Evolutionary conservation across 2,888 invertebrate species (phyloP), one percentile per base, ranked within the genome.

Genomic region (Lysandra coridon): DNA sequence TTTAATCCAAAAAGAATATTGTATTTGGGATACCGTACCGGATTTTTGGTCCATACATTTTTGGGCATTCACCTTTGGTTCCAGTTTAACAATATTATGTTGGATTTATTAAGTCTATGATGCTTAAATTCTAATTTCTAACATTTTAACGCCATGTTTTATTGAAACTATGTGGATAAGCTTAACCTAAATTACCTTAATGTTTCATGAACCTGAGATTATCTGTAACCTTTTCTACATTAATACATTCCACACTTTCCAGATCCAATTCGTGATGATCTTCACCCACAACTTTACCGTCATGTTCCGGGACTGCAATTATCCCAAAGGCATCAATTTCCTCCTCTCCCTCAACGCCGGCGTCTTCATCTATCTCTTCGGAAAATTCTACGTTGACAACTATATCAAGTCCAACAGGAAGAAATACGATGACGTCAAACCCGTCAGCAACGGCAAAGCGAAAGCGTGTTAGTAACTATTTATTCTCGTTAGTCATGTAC

Each of bases 241-340:
- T 60, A n/a, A 64, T 75, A 73, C 6, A 74, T 80, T 80, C 81
- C 79, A 84, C 82, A 82, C 37, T 82, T 87, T 88, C 69, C 91
- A 97, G 97, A 92, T 96, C 79, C 97, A 98, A 90, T 98, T 98
- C 89, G 91, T 95, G 85, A 96, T 97, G 73, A 96, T 98, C 86
- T 95, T 97, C 87, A 94, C 96, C 79, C 97, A 98, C 88, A 96
- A 96, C 84, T 88, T 95, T 79, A 93, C 93, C 83, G 95, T 97
- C 6, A 95, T 96, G 93, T 96, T 97, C 85, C 94, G 95, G 82
- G 96, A 96, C 83, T 97, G 97, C 89, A 96, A 96, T 86, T 96
- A 96, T 84, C 97, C 97, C 0, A 97, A 96, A 85, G 88, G 94
- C 17, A 95, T 97, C 83, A 96, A 96, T 76, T 95, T 95, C 82